phyloP scores from a whole-genome alignment of 2,797 vertebrate genomes.

The Sparus aurata region DNA sequence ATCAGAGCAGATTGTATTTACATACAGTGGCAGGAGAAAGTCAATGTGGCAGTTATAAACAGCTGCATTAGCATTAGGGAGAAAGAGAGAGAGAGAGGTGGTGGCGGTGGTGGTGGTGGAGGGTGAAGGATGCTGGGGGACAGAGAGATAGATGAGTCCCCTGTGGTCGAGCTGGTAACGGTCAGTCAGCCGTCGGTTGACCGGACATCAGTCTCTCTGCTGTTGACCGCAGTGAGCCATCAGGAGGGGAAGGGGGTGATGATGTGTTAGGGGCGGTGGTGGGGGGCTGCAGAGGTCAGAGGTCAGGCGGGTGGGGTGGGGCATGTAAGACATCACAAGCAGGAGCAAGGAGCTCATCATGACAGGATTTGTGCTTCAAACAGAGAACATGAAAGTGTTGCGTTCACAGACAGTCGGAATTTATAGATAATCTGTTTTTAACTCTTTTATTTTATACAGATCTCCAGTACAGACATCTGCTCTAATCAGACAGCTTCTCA shows the following conservation, averaged over 20 bases:
- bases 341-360: background rate
- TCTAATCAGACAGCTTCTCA: background rate
- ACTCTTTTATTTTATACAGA: background rate
- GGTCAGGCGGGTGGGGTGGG: conserved; percentile 12
- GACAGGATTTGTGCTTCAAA: background rate
- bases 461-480: background rate
- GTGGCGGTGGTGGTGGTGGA: background rate
- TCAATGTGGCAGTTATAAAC: conserved; percentile 77
- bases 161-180: conserved; percentile 67
- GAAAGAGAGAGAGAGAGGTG: background rate
- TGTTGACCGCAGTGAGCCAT: conserved; percentile 59
- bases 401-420: conserved; percentile 19
- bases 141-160: conserved; percentile 77
- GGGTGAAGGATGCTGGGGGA: conserved; percentile 50
- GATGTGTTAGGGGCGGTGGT: background rate
- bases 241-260: conserved; percentile 9
- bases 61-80: conserved; percentile 75
- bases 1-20: conserved; percentile 74
- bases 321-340: conserved; percentile 8
- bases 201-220: conserved; percentile 72
- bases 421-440: background rate
- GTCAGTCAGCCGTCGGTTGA: conserved; percentile 71
- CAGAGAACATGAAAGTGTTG: conserved; percentile 1
- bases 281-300: conserved; percentile 32
- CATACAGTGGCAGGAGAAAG: conserved; percentile 75